Conservation (phyloP, 1,140 invertebrate species). For the Ooceraea biroi region DNA sequence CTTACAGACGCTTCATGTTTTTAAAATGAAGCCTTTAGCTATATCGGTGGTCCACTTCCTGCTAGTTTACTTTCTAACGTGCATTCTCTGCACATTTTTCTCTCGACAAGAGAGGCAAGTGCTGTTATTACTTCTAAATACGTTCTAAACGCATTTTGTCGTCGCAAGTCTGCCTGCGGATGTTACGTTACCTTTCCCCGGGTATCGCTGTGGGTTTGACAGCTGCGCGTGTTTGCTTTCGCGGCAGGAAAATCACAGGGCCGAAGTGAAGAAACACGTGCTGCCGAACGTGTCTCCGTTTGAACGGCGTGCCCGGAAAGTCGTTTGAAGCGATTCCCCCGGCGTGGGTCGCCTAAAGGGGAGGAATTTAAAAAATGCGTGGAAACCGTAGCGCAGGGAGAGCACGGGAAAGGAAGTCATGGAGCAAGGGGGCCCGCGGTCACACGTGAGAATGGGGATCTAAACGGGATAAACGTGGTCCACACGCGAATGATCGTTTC, state of each 20-base stretch:
- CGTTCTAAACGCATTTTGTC: not conserved
- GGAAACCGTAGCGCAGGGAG: constrained; percentile 18
- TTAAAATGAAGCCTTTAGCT: not conserved
- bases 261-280: constrained; percentile 71
- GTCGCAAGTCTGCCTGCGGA: constrained; percentile 53
- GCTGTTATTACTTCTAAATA: constrained; percentile 45
- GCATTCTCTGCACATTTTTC: constrained; percentile 19
- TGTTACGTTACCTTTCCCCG: constrained; percentile 62
- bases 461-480: not conserved
- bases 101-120: not conserved
- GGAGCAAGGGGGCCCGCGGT: not conserved
- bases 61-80: not conserved
- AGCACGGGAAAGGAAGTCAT: constrained; percentile 51
- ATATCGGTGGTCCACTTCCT: not conserved
- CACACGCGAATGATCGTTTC: not conserved
- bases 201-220: constrained; percentile 64
- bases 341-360: constrained; percentile 39
- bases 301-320: constrained; percentile 51
- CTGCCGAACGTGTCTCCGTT: constrained; percentile 51
- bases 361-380: constrained; percentile 59
- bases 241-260: constrained; percentile 66
- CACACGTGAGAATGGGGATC: not conserved
- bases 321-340: constrained; percentile 47
- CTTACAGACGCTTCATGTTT: no score
- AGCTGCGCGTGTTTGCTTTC: constrained; percentile 72